phyloP scores from a whole-genome alignment of 1,140 invertebrate genomes.

The Myzus persicae region DNA sequence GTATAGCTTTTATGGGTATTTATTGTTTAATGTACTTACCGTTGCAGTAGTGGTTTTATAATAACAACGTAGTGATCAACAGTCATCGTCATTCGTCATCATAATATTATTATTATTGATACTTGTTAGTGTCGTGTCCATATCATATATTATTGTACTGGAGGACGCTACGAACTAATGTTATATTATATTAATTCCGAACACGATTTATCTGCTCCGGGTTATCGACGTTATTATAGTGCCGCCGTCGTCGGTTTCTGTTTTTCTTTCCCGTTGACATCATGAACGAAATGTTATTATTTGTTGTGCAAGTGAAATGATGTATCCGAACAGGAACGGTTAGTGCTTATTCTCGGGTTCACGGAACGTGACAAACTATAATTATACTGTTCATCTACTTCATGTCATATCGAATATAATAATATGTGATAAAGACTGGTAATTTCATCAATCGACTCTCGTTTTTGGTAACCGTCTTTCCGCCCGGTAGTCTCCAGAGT shows the following conservation, averaged over 20 bases:
- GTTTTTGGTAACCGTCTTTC: not conserved
- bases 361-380: not conserved
- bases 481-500: no score
- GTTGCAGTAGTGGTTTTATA: no score
- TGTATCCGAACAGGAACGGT: not conserved
- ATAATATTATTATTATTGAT: slow-evolving; percentile 1
- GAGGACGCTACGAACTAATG: not conserved
- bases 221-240: not conserved
- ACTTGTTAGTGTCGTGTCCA: not conserved
- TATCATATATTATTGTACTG: not conserved
- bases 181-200: not conserved
- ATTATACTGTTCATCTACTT: not conserved
- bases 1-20: no score
- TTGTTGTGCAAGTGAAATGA: not conserved
- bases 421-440: not conserved
- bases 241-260: not conserved
- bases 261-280: not conserved
- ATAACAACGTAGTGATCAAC: no score
- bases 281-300: not conserved
- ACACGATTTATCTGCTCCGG: not conserved
- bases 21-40: no score
- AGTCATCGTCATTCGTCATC: not conserved
- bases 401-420: not conserved
- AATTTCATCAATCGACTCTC: not conserved
- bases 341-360: no score